Percentiles rank a stretch among this genome's conserved stretches.
These are phyloP conservation scores for Homarus americanus DNA, from an alignment of 1,140 invertebrate genomes.

Conservation along the genomic window DNA sequence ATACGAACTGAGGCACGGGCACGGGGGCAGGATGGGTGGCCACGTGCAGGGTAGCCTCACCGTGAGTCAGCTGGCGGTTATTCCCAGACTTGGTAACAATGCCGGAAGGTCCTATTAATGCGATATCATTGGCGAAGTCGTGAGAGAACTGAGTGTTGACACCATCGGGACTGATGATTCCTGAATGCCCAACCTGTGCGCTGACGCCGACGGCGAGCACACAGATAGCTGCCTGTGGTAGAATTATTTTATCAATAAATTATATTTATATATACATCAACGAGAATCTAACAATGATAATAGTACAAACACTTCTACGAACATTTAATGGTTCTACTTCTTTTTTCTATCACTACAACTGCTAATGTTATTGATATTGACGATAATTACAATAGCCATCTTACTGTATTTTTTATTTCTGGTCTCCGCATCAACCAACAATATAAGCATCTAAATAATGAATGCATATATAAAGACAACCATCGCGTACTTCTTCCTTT, in stretches of 20 bases:
- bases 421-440: too few species aligned
- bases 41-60: slow-evolving; percentile 31
- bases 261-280: too few species aligned
- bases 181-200: slow-evolving; percentile 63
- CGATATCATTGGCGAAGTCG: slow-evolving; percentile 50
- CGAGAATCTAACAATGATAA: too few species aligned
- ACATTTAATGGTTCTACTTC: too few species aligned
- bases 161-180: slow-evolving; percentile 65
- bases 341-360: too few species aligned
- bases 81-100: slow-evolving; percentile 56
- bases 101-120: slow-evolving; percentile 50
- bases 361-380: too few species aligned
- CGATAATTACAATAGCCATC: too few species aligned
- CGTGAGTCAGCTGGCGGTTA: slow-evolving; percentile 48
- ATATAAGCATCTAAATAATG: too few species aligned
- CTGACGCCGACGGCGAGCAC: slow-evolving; percentile 57
- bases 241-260: background rate
- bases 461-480: too few species aligned
- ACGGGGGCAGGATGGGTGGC: slow-evolving; percentile 12
- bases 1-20: slow-evolving; percentile 9
- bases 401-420: too few species aligned
- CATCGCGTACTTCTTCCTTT: too few species aligned
- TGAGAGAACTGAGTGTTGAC: slow-evolving; percentile 41
- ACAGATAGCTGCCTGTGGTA: slow-evolving; percentile 58
- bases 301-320: too few species aligned